Base-by-base conservation (phyloP, 2,113 vertebrate species). In the Agapornis roseicollis region DNA sequence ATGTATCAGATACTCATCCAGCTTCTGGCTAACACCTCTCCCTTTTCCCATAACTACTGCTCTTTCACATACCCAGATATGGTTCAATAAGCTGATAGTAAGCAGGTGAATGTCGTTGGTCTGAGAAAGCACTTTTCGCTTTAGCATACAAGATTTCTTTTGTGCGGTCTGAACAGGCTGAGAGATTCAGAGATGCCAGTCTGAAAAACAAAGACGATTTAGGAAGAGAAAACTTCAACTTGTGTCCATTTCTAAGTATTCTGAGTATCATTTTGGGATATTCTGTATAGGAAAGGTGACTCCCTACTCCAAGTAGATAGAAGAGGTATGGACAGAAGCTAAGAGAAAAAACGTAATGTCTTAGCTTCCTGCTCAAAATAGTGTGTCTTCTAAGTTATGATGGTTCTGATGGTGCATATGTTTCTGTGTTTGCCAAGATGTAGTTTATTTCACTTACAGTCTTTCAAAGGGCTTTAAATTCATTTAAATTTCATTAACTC, bases 51-150 rank as follows among this genome's bases (percentile, higher is more conserved):
- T 2, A 31, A 6, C n/a, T 1, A 3, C 14, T 27, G 16, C 0
- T 5, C 17, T 66, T 85, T 56, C 41, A 81, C 98, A 79, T 95
- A 99, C 99, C 96, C 11, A 99, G 69, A 71, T 97, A 99, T 3
- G 97, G 37, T 46, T 56, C 28, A 17, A 97, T 97, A 35, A 97
- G 98, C 53, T 69, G 50, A 55, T 98, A 98, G 46, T 94, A 91
- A 4, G 90, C 56, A 13, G 47, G 3, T 16, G 29, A 46, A 28
- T 19, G 58, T 8, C 5, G 5, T 13, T 83, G 81, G 72, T 29
- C 61, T 33, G 87, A 95, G 90, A 98, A 99, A 50, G 98, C 97
- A 2, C 6, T 0, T 7, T 19, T 79, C 64, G 98, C 97, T 47
- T 97, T 98, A 47, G 3, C 5, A 27, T 99, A 99, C 39, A 99